Base-by-base conservation (phyloP, 2,797 vertebrate species). In the Coluber constrictor region DNA sequence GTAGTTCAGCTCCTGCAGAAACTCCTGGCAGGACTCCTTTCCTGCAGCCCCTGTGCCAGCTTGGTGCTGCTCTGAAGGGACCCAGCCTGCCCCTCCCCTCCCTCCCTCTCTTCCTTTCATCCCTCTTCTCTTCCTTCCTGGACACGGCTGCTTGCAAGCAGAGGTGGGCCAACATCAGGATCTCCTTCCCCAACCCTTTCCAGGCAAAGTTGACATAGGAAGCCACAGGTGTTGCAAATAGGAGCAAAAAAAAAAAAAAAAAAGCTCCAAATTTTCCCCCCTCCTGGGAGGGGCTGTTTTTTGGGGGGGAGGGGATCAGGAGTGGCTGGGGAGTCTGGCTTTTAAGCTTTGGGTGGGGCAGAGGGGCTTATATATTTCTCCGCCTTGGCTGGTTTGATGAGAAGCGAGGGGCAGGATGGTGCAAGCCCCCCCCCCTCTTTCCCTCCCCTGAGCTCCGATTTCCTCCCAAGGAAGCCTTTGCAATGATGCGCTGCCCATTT, bases 401-500 rank as follows among this genome's bases (percentile, higher is more conserved):
- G 29, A 70, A 70, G 63, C 13, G 1, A 37, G 15, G n/a, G n/a
- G 66, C 6, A 70, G 15, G n/a, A 27, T 56, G 37, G 54, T 10
- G 55, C 23, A 29, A 29, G 2, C 4, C 4, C 25, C 16, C 5
- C 61, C 1, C 11, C 1, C 25, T 3, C 8, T 27, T 11, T 1
- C 7, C 3, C 2, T 1, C 3, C 9, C 87, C 37, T 29, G 20
- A 15, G 16, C 29, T 79, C 89, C 57, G 16, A 32, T 90, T 90
- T 37, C 89, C 88, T 51, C 86, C 70, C 56, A 8, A 83, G 51
- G 32, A 89, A 89, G 66, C 63, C 90, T 89, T 86, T 89, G 60
- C 93, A 91, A 91, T 56, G 23, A 86, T 3, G 37, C 54, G 87
- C 93, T 92, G 86, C 86, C 87, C 74, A 43, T 92, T 94, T 94